Evolutionary conservation across 2,797 vertebrate species (phyloP).

Genomic region (Distichodus sexfasciatus): DNA sequence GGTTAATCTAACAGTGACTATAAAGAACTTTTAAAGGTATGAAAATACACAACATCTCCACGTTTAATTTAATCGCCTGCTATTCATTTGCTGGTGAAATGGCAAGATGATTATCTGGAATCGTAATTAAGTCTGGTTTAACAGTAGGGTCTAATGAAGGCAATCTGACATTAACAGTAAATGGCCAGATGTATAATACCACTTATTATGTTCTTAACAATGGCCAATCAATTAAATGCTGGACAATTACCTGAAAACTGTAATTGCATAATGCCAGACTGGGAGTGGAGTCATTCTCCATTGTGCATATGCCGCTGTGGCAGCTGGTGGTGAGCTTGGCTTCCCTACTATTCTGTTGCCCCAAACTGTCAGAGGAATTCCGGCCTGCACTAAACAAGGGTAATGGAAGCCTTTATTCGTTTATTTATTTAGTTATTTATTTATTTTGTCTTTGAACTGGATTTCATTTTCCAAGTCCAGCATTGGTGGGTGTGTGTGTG

Average conservation of each 20-base stretch:
- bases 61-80: constrained; percentile 14
- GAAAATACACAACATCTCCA: background rate
- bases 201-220: constrained; percentile 59
- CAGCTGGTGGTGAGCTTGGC: background rate
- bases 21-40: background rate
- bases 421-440: too few relatives aligned
- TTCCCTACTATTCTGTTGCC: background rate
- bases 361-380: background rate
- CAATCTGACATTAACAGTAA: constrained; percentile 40
- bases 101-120: constrained; percentile 33
- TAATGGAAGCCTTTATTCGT: constrained; percentile 14
- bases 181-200: constrained; percentile 44
- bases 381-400: background rate
- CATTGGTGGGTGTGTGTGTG: background rate
- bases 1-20: background rate
- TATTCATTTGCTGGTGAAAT: constrained; percentile 4
- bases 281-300: background rate
- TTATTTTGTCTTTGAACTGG: background rate
- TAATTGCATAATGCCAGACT: constrained; percentile 53
- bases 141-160: constrained; percentile 43
- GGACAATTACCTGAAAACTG: constrained; percentile 47
- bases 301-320: background rate
- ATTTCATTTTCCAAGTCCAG: background rate
- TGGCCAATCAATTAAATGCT: constrained; percentile 57
- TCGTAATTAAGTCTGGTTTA: constrained; percentile 49